These are phyloP conservation scores for Sebastes glaucus DNA, from an alignment of 2,797 vertebrate species.

Conservation along the genomic window DNA sequence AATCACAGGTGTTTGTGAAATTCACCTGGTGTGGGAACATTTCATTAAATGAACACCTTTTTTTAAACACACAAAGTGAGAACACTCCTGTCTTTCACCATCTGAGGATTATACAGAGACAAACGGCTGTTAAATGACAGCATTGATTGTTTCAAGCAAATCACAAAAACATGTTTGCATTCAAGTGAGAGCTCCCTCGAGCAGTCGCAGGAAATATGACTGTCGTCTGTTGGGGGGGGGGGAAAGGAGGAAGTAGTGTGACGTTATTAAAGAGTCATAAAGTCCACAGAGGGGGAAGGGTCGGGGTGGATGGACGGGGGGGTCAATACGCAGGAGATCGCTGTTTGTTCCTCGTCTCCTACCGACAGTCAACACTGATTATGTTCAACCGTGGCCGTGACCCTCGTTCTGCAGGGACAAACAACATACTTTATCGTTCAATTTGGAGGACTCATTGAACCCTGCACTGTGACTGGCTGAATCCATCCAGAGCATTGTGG, in stretches of 20 bases:
- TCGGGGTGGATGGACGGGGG: neutral
- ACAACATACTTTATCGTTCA: neutral
- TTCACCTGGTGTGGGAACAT: neutral
- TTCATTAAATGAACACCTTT: neutral
- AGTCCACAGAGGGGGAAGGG: neutral
- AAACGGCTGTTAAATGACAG: neutral
- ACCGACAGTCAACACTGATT: neutral
- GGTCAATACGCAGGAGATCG: neutral
- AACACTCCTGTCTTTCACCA: neutral
- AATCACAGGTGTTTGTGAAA: neutral
- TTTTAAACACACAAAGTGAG: neutral
- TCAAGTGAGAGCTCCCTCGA: neutral
- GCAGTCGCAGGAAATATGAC: neutral
- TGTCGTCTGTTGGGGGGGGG: neutral
- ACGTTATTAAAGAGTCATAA: neutral
- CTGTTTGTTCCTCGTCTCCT: neutral
- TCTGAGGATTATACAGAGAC: neutral
- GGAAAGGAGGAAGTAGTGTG: neutral
- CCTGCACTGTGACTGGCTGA: neutral
- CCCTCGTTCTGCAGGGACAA: neutral
- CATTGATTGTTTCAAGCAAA: neutral
- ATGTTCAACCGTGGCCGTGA: neutral
- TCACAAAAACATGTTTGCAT: neutral
- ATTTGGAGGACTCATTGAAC: neutral
- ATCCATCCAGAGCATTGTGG: neutral